Percentiles rank a stretch among this genome's conserved stretches.
phyloP scores from a whole-genome alignment of 2,797 vertebrate species.

The Champsocephalus gunnari region DNA sequence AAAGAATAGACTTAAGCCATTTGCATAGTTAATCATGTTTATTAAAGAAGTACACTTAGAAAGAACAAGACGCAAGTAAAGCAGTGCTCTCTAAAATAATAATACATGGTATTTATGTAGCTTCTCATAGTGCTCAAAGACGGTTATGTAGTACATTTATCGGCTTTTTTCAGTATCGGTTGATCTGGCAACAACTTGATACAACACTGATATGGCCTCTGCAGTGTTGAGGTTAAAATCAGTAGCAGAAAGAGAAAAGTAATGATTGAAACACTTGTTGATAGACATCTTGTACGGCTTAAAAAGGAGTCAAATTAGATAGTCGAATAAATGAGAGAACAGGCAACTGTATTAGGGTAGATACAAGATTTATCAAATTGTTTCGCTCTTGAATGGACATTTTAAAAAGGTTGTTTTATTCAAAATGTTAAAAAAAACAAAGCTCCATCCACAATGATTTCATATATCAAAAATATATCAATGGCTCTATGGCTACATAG shows the following conservation, averaged over 20 bases:
- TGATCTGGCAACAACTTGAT: slow-evolving; percentile 28
- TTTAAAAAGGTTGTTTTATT: slow-evolving; percentile 65
- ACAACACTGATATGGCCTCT: slow-evolving; percentile 23
- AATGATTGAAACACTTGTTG: slow-evolving; percentile 39
- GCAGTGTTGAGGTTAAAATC: slow-evolving; percentile 25
- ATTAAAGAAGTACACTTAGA: slow-evolving; percentile 77
- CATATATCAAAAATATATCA: slow-evolving; percentile 89
- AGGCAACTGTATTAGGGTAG: slow-evolving; percentile 22
- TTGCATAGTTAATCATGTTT: slow-evolving; percentile 65
- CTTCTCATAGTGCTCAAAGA: no score
- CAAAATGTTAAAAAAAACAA: slow-evolving; percentile 58
- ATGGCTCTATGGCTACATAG: slow-evolving; percentile 84
- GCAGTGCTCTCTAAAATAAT: slow-evolving; percentile 36
- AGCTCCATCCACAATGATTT: slow-evolving; percentile 71
- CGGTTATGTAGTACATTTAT: slow-evolving; percentile 67
- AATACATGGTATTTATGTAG: no score
- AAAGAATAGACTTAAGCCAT: slow-evolving; percentile 43
- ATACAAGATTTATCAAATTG: slow-evolving; percentile 27
- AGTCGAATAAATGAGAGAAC: slow-evolving; percentile 19
- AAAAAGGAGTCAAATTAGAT: not conserved
- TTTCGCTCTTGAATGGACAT: slow-evolving; percentile 28
- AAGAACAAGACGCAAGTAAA: slow-evolving; percentile 65
- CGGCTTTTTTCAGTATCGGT: slow-evolving; percentile 24
- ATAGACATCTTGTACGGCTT: slow-evolving; percentile 39
- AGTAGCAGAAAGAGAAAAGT: slow-evolving; percentile 33